Base-by-base conservation (phyloP, 2,797 vertebrate species). In the Cichlasoma orientale region DNA sequence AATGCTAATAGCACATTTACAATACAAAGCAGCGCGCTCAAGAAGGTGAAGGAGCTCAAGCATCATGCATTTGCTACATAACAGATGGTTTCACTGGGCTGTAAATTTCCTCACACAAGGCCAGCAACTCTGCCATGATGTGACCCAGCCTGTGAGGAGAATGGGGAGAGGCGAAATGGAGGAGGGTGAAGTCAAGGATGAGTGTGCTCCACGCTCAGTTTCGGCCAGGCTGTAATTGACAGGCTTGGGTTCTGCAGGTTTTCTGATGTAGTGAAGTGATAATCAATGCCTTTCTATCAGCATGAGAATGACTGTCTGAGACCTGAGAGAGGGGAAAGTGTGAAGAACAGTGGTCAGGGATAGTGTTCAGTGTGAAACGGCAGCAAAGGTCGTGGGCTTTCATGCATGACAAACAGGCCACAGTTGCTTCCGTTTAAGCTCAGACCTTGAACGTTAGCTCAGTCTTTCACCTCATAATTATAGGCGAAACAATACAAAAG, bases 1-100 rank as follows among this genome's bases (percentile, higher is more conserved):
- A 95, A 95, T 95, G 89, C 90, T 93, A 93, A 93, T 93, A 54
- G 92, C 81, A 56, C 78, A 90, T 92, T 93, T 93, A 90, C 85
- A 89, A 92, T 80, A 88, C 84, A 82, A 91, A 92, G 89, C 83
- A 84, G 85, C 13, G 21, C 33, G 21, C 59, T 78, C 12, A 18
- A 79, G 83, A 88, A 83, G 90, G 83, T 82, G 92, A 91, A 88
- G 86, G 85, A 84, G 87, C 80, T 70, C 4, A 27, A 84, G 86
- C 82, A 63, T 63, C 53, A 54, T 75, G 75, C 44, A 19, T 86
- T 86, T 76, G 89, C 89, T 74, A 66, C 89, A 89, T 90, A 93
- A 92, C 92, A 92, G 88, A 95, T 93, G 89, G 92, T 86, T 73
- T 58, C 86, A 74, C 29, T 13, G n/a, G 74, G 92, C 85, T 85